phyloP scores from a whole-genome alignment of 2,797 vertebrate species.

The Platalea minor region DNA sequence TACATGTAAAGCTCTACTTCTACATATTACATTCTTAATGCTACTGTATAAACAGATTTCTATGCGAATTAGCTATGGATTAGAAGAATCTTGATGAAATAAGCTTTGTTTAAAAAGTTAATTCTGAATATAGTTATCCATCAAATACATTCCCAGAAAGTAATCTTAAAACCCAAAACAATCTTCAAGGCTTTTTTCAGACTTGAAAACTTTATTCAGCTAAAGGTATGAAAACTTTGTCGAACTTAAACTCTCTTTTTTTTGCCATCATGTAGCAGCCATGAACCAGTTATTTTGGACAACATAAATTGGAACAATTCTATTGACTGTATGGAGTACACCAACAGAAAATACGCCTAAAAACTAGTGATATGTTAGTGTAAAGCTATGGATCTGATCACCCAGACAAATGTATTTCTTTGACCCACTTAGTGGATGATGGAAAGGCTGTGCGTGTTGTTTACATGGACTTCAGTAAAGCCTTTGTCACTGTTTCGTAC shows the following conservation, averaged over 20 bases:
- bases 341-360: background rate
- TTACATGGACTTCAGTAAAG: too few species aligned
- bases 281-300: background rate
- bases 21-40: background rate
- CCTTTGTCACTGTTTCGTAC: background rate
- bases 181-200: background rate
- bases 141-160: background rate
- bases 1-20: background rate
- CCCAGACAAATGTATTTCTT: background rate
- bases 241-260: background rate
- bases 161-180: background rate
- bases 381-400: background rate
- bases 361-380: background rate
- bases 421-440: background rate
- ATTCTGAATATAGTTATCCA: background rate
- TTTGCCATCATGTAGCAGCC: background rate
- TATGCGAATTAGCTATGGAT: background rate
- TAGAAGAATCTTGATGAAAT: background rate
- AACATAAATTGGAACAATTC: background rate
- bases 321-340: background rate
- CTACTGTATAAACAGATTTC: background rate
- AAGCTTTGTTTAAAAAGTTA: background rate
- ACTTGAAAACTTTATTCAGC: background rate
- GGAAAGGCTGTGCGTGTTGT: background rate
- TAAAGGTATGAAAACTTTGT: background rate